Evolutionary conservation across 2,113 vertebrate genomes (phyloP).

Genomic region (Cynocephalus volans): DNA sequence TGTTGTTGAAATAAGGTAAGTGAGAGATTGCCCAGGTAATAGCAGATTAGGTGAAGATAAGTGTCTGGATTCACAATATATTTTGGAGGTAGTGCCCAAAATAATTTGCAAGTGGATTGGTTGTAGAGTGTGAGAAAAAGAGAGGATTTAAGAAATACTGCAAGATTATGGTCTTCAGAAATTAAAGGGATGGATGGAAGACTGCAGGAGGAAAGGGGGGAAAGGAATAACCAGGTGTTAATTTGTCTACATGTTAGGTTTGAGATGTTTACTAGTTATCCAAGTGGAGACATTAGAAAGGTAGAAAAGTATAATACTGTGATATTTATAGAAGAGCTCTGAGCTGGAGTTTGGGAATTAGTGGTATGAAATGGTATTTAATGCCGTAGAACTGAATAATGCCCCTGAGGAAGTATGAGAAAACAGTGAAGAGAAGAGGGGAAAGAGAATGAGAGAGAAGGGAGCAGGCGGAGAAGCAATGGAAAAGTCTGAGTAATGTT

Average conservation of each 20-base stretch:
- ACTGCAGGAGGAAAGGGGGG: background rate
- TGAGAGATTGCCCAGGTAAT: background rate
- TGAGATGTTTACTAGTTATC: background rate
- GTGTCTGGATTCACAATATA: background rate
- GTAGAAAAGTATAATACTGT: background rate
- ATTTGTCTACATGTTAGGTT: background rate
- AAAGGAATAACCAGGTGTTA: background rate
- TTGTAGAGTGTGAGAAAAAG: background rate
- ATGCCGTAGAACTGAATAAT: background rate
- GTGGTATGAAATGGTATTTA: background rate
- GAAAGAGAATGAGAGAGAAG: background rate
- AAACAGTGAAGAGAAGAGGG: background rate
- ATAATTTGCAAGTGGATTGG: background rate
- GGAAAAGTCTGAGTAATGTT: background rate
- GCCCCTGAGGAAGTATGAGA: background rate
- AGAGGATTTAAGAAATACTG: background rate
- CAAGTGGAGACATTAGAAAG: background rate
- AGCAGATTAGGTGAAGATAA: background rate
- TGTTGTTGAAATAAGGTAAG: background rate
- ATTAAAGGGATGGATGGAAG: background rate
- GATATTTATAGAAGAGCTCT: background rate
- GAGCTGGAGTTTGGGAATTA: background rate
- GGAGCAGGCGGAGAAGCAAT: background rate
- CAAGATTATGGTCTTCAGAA: background rate
- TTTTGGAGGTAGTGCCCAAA: background rate